Evolutionary conservation across 2,797 vertebrate species (phyloP).

Genomic region (Sus cebifrons): DNA sequence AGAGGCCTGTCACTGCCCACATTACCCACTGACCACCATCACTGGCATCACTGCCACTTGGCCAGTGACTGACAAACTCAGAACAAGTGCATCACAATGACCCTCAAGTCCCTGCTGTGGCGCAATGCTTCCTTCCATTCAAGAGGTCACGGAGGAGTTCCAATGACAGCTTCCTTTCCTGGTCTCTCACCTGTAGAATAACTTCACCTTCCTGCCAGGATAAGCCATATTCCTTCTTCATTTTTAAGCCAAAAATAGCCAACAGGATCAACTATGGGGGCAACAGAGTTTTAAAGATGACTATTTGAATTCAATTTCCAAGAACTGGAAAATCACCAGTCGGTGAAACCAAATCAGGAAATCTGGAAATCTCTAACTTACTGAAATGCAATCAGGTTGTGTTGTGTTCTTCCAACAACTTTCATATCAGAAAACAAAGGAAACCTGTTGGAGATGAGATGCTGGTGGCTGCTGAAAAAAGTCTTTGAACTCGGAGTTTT

Average conservation of each 20-base stretch:
- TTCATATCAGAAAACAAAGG: conserved; percentile 66
- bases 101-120: background rate
- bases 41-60: background rate
- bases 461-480: conserved; percentile 9
- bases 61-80: background rate
- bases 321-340: conserved; percentile 52
- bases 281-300: conserved; percentile 55
- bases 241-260: conserved; percentile 68
- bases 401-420: conserved; percentile 34
- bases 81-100: background rate
- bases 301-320: conserved; percentile 49
- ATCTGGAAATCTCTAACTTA: conserved; percentile 72
- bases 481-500: conserved; percentile 64
- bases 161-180: background rate
- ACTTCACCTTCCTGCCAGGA: background rate
- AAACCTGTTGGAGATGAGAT: conserved; percentile 67
- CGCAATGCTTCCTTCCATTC: background rate
- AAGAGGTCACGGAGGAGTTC: background rate
- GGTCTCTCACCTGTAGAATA: conserved; percentile 5
- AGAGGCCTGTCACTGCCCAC: background rate
- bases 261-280: conserved; percentile 39
- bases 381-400: conserved; percentile 55
- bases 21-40: background rate
- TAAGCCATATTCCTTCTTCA: background rate
- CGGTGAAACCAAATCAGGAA: conserved; percentile 69